phyloP scores from a whole-genome alignment of 2,888 invertebrate genomes.

The Cerceris ruficornis region DNA sequence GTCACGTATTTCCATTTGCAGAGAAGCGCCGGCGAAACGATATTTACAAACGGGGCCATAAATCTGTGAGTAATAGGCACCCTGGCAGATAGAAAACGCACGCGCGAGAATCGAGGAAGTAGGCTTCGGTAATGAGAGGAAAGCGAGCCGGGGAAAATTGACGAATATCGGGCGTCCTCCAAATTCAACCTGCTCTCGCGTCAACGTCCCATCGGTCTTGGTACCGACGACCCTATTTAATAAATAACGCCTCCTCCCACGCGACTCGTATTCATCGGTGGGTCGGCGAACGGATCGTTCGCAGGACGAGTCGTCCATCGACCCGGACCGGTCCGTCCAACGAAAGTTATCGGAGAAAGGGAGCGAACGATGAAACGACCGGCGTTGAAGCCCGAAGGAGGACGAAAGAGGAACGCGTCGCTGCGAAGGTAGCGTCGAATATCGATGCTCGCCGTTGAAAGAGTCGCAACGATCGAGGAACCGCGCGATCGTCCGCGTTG shows the following conservation, averaged over 20 bases:
- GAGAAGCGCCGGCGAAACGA: neutral
- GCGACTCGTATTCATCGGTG: neutral
- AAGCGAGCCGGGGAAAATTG: constrained; percentile 14
- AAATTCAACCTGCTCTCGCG: neutral
- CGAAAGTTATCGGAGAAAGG: constrained; percentile 31
- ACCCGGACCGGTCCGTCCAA: constrained; percentile 28
- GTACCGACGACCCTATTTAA: neutral
- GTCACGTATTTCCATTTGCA: too few species aligned
- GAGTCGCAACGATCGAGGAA: too few species aligned
- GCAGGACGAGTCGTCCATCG: constrained; percentile 24
- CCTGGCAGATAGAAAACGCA: neutral
- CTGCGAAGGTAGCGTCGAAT: too few species aligned
- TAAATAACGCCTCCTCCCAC: constrained; percentile 8
- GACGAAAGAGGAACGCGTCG: too few species aligned
- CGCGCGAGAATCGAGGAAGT: constrained; percentile 11
- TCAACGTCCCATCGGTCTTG: too few species aligned
- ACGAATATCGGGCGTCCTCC: neutral
- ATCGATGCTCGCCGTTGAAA: too few species aligned
- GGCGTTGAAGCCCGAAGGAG: too few species aligned
- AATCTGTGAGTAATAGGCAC: neutral
- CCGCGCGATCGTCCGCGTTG: too few species aligned
- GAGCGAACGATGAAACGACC: constrained; percentile 3
- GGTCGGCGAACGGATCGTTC: constrained; percentile 22
- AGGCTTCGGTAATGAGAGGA: constrained; percentile 32
- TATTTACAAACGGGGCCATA: neutral